phyloP scores from a whole-genome alignment of 2,113 vertebrate species.

The Dipodomys ordii region DNA sequence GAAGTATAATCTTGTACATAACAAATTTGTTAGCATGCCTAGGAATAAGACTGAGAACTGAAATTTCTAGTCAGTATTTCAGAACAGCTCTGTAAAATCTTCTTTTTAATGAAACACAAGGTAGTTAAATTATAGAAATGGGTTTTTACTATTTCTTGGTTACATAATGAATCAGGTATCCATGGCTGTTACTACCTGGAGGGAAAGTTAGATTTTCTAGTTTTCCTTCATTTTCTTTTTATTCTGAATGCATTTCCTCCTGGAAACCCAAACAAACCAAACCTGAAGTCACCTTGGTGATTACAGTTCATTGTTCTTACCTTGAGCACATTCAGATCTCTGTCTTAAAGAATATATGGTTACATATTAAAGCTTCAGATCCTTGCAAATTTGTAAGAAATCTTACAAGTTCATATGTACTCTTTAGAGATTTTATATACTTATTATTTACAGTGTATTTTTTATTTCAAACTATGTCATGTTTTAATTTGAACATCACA shows the following conservation, averaged over 20 bases:
- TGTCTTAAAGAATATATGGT: slow-evolving; percentile 35
- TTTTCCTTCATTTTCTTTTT: background rate
- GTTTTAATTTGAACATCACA: slow-evolving; percentile 17
- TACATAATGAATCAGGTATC: background rate
- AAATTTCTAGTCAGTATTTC: too few species aligned
- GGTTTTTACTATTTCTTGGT: background rate
- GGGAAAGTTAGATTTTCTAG: background rate
- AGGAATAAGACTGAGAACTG: too few species aligned
- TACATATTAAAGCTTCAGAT: background rate
- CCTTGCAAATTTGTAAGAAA: background rate
- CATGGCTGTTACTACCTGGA: background rate
- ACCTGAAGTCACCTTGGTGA: slow-evolving; percentile 24
- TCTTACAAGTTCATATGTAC: slow-evolving; percentile 30
- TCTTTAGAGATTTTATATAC: background rate
- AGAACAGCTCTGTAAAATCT: background rate
- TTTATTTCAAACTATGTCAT: slow-evolving; percentile 12
- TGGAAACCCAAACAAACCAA: background rate
- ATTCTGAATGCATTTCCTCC: slow-evolving; percentile 41
- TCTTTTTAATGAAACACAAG: slow-evolving; percentile 19
- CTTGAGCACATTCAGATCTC: slow-evolving; percentile 9
- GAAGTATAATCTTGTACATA: slow-evolving; percentile 16
- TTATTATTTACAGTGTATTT: slow-evolving; percentile 38
- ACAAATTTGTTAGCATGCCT: background rate
- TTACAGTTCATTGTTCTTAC: slow-evolving; percentile 29
- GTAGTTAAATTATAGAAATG: slow-evolving; percentile 27